Evolutionary conservation across 2,797 vertebrate genomes (phyloP).

Genomic region (Delichon dasypus): DNA sequence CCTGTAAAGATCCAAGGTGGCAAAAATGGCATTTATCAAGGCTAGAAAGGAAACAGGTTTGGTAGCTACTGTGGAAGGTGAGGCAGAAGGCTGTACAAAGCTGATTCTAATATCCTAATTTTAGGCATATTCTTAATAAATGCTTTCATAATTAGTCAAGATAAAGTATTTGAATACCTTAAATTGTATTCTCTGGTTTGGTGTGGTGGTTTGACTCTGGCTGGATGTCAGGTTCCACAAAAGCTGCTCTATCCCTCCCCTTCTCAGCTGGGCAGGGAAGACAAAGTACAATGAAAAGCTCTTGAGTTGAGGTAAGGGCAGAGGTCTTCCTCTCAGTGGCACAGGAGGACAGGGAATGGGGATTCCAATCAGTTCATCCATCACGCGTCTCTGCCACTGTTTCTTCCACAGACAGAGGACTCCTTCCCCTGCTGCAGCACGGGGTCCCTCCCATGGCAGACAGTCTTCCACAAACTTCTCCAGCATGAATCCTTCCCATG

Average conservation of each 20-base stretch:
- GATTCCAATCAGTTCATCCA: background rate
- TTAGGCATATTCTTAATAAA: background rate
- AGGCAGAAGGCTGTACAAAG: background rate
- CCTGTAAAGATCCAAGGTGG: background rate
- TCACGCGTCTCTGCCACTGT: background rate
- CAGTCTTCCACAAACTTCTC: background rate
- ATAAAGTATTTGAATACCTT: background rate
- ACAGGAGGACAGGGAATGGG: background rate
- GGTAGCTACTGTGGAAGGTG: background rate
- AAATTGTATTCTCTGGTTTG: background rate
- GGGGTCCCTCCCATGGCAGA: background rate
- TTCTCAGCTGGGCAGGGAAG: background rate
- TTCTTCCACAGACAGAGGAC: background rate
- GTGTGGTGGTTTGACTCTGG: background rate
- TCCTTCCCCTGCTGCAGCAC: background rate
- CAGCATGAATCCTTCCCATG: background rate
- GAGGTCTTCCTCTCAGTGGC: background rate
- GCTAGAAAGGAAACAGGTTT: background rate
- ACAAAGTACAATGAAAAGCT: background rate
- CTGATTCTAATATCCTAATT: background rate
- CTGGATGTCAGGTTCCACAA: background rate
- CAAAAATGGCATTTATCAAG: background rate
- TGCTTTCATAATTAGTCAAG: background rate
- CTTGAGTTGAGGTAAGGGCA: too few relatives aligned
- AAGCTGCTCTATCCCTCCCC: background rate